Evolutionary conservation across 2,113 vertebrate genomes (phyloP), one percentile per base, ranked within the genome.

Genomic region (Dromaius novaehollandiae): DNA sequence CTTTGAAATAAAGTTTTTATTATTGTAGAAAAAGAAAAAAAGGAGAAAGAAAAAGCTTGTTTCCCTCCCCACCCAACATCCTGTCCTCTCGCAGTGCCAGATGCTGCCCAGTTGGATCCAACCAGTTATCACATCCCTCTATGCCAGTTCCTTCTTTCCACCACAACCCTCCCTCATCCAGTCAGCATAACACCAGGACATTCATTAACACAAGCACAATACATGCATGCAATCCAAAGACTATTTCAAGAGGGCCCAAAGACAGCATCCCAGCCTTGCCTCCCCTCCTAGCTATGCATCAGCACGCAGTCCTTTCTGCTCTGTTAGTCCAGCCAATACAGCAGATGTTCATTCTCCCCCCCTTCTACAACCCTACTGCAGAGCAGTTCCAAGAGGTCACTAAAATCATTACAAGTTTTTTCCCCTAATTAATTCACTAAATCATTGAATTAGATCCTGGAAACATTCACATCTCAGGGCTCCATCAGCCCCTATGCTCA

Each of bases 1-100:
- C 91, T 81, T 81, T 21, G 38, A 95, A 97, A 97, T 97, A 97
- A 97, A 97, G 92, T 90, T 96, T 95, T 95, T 92, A 95, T 95
- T 86, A 86, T 68, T 88, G 77, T 48, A 77, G 68, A 36, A 77
- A 24, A 75, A 82, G 65, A 76, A 69, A 48, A 71, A 95, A 75
- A 19, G 50, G 51, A 53, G 25, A 53, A 26, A 53, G 11, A 32
- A 34, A 58, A 60, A 89, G 85, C 64, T 94, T 96, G 85, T 95
- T 95, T 42, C 96, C 75, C 88, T 97, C 44, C 85, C 51, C 11
- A 6, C 84, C 53, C 55, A 94, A 64, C 82, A 93, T 96, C 97
- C 93, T 82, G n/a, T 64, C 69, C 55, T 80, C 28, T 96, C 34
- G 8, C 11, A 48, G 68, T 88, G 79, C 94, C 95, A 97, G 88